Evolutionary conservation across 1,140 invertebrate genomes (phyloP).

Genomic region (Drosophila miranda): DNA sequence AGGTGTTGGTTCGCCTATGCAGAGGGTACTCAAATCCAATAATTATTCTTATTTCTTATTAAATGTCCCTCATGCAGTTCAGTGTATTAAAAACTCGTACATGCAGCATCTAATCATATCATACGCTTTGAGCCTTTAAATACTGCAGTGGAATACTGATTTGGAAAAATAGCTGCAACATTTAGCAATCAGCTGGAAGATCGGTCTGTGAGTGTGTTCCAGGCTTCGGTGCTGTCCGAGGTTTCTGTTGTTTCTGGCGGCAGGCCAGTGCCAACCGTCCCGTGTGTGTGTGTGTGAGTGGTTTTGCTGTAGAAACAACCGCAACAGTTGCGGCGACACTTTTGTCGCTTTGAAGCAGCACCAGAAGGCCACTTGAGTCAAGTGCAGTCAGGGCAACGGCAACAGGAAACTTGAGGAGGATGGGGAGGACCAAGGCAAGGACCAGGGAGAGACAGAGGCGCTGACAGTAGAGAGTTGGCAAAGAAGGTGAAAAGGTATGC

Average conservation of each 20-base stretch:
- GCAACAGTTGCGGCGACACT: slow-evolving; percentile 75
- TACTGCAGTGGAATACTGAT: too few species aligned
- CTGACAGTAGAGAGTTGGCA: neutral
- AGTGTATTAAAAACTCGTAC: too few species aligned
- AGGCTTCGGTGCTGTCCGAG: too few species aligned
- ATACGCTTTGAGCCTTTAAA: too few species aligned
- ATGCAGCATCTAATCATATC: too few species aligned
- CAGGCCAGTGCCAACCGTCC: slow-evolving; percentile 1
- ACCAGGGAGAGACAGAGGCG: neutral
- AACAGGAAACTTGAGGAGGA: slow-evolving; percentile 28
- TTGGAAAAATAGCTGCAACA: too few species aligned
- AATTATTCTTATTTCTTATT: too few species aligned
- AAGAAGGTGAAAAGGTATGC: slow-evolving; percentile 38
- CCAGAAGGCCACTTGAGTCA: slow-evolving; percentile 69
- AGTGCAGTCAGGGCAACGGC: slow-evolving; percentile 59
- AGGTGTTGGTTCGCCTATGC: too few species aligned
- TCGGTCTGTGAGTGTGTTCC: too few species aligned
- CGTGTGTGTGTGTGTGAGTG: slow-evolving; percentile 1
- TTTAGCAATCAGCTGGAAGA: too few species aligned
- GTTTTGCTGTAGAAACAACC: slow-evolving; percentile 56
- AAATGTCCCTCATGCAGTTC: too few species aligned
- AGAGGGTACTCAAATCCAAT: too few species aligned
- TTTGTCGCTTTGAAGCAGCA: slow-evolving; percentile 71
- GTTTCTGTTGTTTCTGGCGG: slow-evolving; percentile 3
- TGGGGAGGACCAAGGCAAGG: neutral